These are phyloP conservation scores for Vulpes ferrilata DNA, from an alignment of 2,113 vertebrate genomes.

Conservation along the genomic window DNA sequence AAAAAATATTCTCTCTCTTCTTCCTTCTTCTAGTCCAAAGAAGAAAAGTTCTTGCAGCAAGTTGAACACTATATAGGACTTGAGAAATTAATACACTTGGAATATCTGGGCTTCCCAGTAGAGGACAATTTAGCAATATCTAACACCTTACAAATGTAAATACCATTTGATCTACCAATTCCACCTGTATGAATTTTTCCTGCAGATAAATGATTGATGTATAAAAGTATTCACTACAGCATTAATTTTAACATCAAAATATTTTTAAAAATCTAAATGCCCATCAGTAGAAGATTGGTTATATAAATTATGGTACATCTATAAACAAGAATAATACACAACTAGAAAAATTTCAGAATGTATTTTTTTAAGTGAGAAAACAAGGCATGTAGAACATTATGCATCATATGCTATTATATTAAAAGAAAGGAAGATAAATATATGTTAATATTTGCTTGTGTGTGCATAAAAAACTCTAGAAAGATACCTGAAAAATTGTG, in stretches of 20 bases:
- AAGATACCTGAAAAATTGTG: not conserved
- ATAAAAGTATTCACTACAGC: conserved; percentile 36
- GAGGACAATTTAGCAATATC: conserved; percentile 44
- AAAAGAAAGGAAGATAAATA: conserved; percentile 8
- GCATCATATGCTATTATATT: not conserved
- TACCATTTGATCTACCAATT: conserved; percentile 28
- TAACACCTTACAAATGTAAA: conserved; percentile 66
- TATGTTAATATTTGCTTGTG: not conserved
- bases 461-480: conserved; percentile 38
- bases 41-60: conserved; percentile 37
- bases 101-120: not conserved
- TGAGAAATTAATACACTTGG: conserved; percentile 26
- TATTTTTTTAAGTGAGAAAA: conserved; percentile 40
- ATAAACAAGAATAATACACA: conserved; percentile 12
- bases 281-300: not conserved
- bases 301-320: conserved; percentile 47
- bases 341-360: not conserved
- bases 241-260: conserved; percentile 61
- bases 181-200: conserved; percentile 43
- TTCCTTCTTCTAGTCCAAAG: not conserved
- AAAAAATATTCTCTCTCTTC: not conserved
- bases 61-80: not conserved
- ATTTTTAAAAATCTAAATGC: conserved; percentile 46
- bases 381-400: not conserved
- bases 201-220: conserved; percentile 53